Percentiles rank a stretch among this genome's conserved stretches.
These are phyloP conservation scores for Dryocosmus kuriphilus DNA, from an alignment of 2,888 invertebrate genomes.

Conservation along the genomic window DNA sequence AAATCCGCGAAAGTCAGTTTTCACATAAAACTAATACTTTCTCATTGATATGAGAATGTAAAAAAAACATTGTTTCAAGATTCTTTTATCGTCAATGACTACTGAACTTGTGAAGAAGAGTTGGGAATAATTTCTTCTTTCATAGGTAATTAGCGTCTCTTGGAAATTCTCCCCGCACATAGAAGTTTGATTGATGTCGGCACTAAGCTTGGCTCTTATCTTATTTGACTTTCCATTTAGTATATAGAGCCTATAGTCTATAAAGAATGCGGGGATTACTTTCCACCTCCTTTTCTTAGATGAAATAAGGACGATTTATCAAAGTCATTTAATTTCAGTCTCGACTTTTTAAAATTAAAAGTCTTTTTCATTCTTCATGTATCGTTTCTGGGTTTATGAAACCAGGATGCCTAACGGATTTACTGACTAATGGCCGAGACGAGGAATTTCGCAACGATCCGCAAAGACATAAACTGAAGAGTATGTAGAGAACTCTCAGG, in stretches of 20 bases:
- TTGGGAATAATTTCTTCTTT: constrained; percentile 5
- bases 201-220: constrained; percentile 4
- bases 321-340: background rate
- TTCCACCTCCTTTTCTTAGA: too few relatives aligned
- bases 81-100: background rate
- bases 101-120: background rate
- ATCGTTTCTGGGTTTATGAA: constrained; percentile 41
- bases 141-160: background rate
- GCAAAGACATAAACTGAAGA: constrained; percentile 42
- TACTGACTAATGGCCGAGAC: constrained; percentile 54
- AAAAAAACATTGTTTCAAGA: background rate
- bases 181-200: constrained; percentile 8
- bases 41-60: too few relatives aligned
- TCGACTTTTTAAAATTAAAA: background rate
- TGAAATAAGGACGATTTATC: too few relatives aligned
- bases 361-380: constrained; percentile 8
- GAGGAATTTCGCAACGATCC: constrained; percentile 56
- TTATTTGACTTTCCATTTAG: constrained; percentile 2
- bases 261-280: background rate
- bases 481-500: constrained; percentile 43
- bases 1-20: too few relatives aligned
- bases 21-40: too few relatives aligned
- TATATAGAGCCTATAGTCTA: background rate
- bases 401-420: constrained; percentile 44
- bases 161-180: background rate